Conservation (phyloP, 2,797 vertebrate genomes). For the Trematomus bernacchii region DNA sequence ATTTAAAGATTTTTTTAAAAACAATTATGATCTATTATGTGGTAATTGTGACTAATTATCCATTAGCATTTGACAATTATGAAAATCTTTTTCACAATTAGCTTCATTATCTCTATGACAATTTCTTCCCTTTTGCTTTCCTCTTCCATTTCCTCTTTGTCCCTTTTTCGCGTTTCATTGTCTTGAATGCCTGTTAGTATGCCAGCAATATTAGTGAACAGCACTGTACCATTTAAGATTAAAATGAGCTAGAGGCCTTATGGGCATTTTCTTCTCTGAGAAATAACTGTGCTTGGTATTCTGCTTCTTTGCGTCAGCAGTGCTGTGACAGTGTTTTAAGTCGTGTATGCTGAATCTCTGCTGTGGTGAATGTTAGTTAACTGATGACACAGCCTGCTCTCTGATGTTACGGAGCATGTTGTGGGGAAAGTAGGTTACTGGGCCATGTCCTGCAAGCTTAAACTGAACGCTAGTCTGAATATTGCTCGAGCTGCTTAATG, state of each 20-base stretch:
- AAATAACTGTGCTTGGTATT: constrained; percentile 11
- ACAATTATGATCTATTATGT: background rate
- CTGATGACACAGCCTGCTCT: constrained; percentile 81
- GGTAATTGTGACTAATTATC: background rate
- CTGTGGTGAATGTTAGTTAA: constrained; percentile 81
- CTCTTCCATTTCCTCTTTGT: background rate
- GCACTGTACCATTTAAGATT: background rate
- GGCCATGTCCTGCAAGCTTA: constrained; percentile 88
- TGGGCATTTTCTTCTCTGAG: constrained; percentile 20
- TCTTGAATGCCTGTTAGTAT: background rate
- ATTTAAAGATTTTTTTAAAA: background rate
- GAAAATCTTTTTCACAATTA: background rate
- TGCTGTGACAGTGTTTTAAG: constrained; percentile 27
- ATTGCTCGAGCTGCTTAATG: constrained; percentile 82
- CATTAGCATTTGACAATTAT: background rate
- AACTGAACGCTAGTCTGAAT: constrained; percentile 83
- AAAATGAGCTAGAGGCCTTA: constrained; percentile 8
- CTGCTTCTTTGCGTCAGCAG: constrained; percentile 27
- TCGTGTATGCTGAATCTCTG: constrained; percentile 58
- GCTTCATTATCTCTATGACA: background rate
- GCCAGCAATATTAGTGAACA: background rate
- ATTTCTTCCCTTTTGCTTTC: background rate
- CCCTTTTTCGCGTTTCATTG: background rate
- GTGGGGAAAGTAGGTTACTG: constrained; percentile 89
- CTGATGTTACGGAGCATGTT: constrained; percentile 84